Percentiles rank a stretch among this genome's conserved stretches.
phyloP scores from a whole-genome alignment of 2,888 invertebrate species.

The Drosophila diplacantha region DNA sequence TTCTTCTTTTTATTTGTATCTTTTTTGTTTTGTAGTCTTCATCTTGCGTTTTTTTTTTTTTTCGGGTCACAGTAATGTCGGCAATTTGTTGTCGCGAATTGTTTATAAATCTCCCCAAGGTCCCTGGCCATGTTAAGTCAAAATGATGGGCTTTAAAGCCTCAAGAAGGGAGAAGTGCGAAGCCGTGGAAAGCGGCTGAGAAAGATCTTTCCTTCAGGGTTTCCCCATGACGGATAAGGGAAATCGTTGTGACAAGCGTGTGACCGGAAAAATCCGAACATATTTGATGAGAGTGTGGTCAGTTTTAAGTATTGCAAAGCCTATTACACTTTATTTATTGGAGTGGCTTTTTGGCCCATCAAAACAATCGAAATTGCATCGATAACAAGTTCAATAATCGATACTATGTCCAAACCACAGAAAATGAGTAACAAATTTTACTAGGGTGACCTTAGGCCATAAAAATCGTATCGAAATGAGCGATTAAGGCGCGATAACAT shows the following conservation, averaged over 20 bases:
- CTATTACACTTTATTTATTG: too few relatives aligned
- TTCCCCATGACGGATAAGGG: neutral
- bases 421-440: too few relatives aligned
- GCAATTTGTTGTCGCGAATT: slow-evolving; percentile 35
- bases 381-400: too few relatives aligned
- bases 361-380: too few relatives aligned
- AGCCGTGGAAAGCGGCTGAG: neutral
- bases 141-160: slow-evolving; percentile 10
- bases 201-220: neutral
- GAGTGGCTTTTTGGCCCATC: too few relatives aligned
- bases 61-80: slow-evolving; percentile 22
- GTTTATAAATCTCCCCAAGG: slow-evolving; percentile 32
- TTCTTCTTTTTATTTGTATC: neutral
- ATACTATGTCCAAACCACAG: too few relatives aligned
- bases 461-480: neutral
- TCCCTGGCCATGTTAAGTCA: slow-evolving; percentile 9
- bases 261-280: neutral
- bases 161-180: neutral
- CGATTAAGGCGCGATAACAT: too few relatives aligned
- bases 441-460: neutral
- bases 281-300: neutral
- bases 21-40: neutral
- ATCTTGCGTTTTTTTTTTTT: neutral
- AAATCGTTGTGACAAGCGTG: neutral
- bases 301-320: too few relatives aligned